Percentiles rank a stretch among this genome's conserved stretches.
Evolutionary conservation across 30 jellyfish, hydroid and myxozoan species (phyloP).

Genomic region (Calvadosia cruxmelitensis): DNA sequence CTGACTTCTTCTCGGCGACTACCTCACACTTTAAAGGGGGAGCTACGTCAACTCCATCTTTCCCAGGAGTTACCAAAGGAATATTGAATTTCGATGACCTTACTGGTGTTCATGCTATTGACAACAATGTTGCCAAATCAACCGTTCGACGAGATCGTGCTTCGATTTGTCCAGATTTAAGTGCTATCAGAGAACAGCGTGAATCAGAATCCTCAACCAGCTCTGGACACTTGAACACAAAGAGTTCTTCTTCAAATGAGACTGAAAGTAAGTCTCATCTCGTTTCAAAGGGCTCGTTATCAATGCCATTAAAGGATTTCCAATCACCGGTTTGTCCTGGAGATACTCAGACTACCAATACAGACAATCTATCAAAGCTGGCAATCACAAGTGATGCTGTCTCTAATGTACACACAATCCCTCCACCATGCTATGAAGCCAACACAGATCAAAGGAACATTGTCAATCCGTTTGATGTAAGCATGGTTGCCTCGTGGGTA

Average conservation of each 20-base stretch:
- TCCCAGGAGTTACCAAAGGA: background rate
- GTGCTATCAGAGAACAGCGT: background rate
- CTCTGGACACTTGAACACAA: background rate
- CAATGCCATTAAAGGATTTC: too few relatives aligned
- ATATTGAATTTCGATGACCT: background rate
- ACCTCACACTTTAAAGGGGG: too few relatives aligned
- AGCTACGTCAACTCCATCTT: background rate
- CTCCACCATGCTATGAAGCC: background rate
- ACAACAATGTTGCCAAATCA: too few relatives aligned
- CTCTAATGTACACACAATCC: background rate
- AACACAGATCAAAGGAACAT: background rate
- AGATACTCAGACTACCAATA: background rate
- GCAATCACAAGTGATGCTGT: background rate
- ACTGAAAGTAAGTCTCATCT: too few relatives aligned
- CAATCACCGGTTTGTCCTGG: background rate
- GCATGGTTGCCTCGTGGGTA: background rate
- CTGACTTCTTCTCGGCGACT: too few relatives aligned
- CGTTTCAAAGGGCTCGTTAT: too few relatives aligned
- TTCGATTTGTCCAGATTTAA: too few relatives aligned
- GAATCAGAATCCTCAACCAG: constrained; percentile 1
- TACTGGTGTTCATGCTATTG: too few relatives aligned
- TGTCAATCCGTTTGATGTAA: background rate
- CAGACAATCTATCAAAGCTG: background rate
- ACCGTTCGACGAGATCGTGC: too few relatives aligned
- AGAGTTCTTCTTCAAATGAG: too few relatives aligned